Evolutionary conservation across 1,140 invertebrate genomes (phyloP).

Genomic region (Antheraea mylitta): DNA sequence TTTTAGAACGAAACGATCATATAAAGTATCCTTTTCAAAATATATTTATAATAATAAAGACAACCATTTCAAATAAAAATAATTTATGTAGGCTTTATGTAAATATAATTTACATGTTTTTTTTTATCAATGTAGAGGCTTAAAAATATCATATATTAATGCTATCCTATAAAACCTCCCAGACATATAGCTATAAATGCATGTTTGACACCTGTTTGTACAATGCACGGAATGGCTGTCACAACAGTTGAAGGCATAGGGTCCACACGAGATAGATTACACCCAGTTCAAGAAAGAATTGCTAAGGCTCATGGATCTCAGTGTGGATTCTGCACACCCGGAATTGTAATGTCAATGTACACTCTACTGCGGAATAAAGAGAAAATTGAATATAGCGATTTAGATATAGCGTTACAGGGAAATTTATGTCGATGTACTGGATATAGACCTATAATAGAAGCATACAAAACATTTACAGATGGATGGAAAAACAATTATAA

Average conservation of each 20-base stretch:
- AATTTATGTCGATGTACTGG: slow-evolving; percentile 96
- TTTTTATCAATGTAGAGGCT: too few species aligned
- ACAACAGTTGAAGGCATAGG: slow-evolving; percentile 95
- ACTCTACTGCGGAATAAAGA: slow-evolving; percentile 84
- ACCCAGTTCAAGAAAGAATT: slow-evolving; percentile 92
- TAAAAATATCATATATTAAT: background rate
- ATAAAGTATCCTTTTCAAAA: slow-evolving; percentile 83
- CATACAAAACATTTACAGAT: slow-evolving; percentile 89
- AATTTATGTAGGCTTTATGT: background rate
- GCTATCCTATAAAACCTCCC: background rate
- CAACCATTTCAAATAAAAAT: background rate
- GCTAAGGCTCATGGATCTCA: slow-evolving; percentile 94
- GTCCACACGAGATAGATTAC: slow-evolving; percentile 84
- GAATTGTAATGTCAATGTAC: slow-evolving; percentile 98
- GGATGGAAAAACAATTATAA: slow-evolving; percentile 80
- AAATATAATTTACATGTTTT: too few species aligned
- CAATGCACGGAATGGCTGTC: slow-evolving; percentile 90
- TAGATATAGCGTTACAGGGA: slow-evolving; percentile 92
- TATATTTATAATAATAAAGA: background rate
- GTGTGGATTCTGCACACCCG: slow-evolving; percentile 96
- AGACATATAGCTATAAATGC: slow-evolving; percentile 95
- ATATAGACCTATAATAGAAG: slow-evolving; percentile 94
- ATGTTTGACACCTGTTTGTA: slow-evolving; percentile 91
- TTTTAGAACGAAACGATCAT: slow-evolving; percentile 78
- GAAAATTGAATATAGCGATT: slow-evolving; percentile 81